Base-by-base conservation (phyloP, 2,113 vertebrate genomes). In the Pomatorhinus ruficollis region DNA sequence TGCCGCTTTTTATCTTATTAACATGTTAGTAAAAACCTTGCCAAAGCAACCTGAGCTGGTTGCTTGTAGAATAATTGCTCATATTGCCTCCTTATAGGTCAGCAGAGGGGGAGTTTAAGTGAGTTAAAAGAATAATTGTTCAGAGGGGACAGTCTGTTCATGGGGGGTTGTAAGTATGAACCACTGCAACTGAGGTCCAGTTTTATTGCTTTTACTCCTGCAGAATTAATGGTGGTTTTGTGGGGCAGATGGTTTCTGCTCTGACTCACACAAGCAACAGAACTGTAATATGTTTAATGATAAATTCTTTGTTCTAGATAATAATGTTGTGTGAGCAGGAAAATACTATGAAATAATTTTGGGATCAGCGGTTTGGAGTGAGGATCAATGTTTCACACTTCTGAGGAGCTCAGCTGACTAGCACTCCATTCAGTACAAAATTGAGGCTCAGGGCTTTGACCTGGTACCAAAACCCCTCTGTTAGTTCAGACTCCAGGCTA, bases 1-100 rank as follows among this genome's bases (percentile, higher is more conserved):
- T 79, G 93, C 90, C 92, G 11, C 96, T 96, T 93, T 96, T 96
- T 93, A 94, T 96, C 96, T 90, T 96, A 97, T 96, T 97, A 97
- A 89, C 89, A 71, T 94, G 93, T 97, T 97, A 95, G 92, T 96
- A 92, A 91, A 97, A 94, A 83, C 88, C 89, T 87, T 91, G 90
- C 95, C 92, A 96, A 81, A 92, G 96, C 92, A 97, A 96, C 96
- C 94, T 95, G 86, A 97, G 93, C 93, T 95, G 93, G 87, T 94
- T 94, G 54, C 88, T 93, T 93, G 90, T 52, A 95, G 93, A 79
- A 35, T 97, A 94, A 95, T 97, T 97, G 95, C 86, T 93, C 27
- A 6, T 79, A 22, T 80, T 95, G 89, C 84, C 79, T 96, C 74
- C 92, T 91, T 83, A 64, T 71, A 93, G 87, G 82, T 91, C 89